Evolutionary conservation across 2,113 vertebrate genomes (phyloP).

Genomic region (Aspidoscelis tigris): DNA sequence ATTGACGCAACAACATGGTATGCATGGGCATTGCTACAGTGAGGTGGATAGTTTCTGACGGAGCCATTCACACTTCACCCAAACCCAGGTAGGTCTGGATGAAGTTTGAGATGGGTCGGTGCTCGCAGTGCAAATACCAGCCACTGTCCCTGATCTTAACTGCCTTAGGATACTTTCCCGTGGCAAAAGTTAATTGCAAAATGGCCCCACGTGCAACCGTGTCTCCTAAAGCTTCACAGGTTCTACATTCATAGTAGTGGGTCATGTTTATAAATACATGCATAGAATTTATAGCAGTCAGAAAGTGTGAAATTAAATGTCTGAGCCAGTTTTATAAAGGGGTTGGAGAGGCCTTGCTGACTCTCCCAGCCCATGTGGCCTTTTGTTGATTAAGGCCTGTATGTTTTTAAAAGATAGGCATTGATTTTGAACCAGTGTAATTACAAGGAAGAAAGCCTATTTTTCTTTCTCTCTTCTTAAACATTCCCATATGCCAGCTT

Average conservation of each 20-base stretch:
- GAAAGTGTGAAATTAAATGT: background rate
- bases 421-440: slow-evolving; percentile 34
- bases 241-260: background rate
- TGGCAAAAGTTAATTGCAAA: no score
- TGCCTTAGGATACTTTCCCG: no score
- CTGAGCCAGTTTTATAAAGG: rapidly evolving
- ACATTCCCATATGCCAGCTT: slow-evolving; percentile 28
- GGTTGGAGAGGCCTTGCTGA: rapidly evolving
- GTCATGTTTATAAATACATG: background rate
- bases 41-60: no score
- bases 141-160: no score
- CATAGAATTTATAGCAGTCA: background rate
- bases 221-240: background rate
- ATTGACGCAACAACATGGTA: no score
- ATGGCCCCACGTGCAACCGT: no score
- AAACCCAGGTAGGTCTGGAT: no score
- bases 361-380: background rate
- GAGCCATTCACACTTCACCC: no score
- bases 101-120: no score
- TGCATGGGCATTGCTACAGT: no score
- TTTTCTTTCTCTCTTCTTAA: slow-evolving; percentile 9
- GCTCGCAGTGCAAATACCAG: no score
- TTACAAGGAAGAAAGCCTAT: slow-evolving; percentile 21
- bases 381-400: slow-evolving; percentile 5
- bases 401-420: background rate